Conservation (phyloP, 1,140 invertebrate genomes). For the Eubasilissa regina region DNA sequence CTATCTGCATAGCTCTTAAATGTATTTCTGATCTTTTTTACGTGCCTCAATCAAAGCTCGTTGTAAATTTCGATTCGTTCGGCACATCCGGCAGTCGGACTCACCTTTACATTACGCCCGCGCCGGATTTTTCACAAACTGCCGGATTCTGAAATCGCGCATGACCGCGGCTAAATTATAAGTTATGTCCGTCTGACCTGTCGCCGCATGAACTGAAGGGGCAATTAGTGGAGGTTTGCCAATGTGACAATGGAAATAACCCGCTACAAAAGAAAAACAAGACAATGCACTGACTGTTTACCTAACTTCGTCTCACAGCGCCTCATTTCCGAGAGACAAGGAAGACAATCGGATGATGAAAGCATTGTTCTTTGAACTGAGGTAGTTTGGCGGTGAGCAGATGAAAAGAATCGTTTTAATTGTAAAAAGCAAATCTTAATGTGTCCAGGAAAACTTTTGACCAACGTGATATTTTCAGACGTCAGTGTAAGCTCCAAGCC, state of each 20-base stretch:
- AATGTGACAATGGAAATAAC: slow-evolving; percentile 20
- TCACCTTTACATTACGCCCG: too few relatives aligned
- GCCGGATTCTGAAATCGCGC: not conserved
- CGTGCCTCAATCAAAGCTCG: too few relatives aligned
- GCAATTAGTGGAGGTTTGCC: slow-evolving; percentile 26
- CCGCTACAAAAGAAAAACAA: slow-evolving; percentile 28
- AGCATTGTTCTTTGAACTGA: slow-evolving; percentile 34
- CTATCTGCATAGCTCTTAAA: too few relatives aligned
- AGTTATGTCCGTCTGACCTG: slow-evolving; percentile 3
- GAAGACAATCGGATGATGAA: slow-evolving; percentile 35
- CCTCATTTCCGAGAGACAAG: slow-evolving; percentile 27
- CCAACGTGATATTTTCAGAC: slow-evolving; percentile 4
- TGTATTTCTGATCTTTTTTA: too few relatives aligned
- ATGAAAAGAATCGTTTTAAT: slow-evolving; percentile 23
- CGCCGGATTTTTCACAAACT: not conserved
- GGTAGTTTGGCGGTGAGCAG: not conserved
- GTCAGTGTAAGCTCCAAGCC: not conserved
- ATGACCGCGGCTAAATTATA: slow-evolving; percentile 13
- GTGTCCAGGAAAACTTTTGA: slow-evolving; percentile 14
- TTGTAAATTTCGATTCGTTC: too few relatives aligned
- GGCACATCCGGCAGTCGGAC: too few relatives aligned
- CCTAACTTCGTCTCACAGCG: not conserved
- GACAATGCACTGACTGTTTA: slow-evolving; percentile 23
- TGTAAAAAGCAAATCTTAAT: slow-evolving; percentile 6
- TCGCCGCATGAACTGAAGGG: not conserved